phyloP scores from a whole-genome alignment of 2,113 vertebrate genomes.

The Xiphophorus couchianus region DNA sequence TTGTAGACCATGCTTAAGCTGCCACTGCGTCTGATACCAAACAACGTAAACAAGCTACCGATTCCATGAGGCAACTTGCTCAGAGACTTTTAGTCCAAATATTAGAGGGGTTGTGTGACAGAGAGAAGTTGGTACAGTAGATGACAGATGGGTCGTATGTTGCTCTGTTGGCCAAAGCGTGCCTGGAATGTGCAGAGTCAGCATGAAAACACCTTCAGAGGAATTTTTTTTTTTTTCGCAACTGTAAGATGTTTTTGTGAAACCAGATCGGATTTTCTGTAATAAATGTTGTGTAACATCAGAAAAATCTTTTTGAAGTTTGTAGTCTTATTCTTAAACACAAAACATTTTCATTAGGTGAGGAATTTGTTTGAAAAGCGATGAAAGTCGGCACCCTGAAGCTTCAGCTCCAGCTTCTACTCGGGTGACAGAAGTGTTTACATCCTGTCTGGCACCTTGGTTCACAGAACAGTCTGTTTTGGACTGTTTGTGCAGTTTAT shows the following conservation, averaged over 20 bases:
- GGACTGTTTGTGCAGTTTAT: not conserved
- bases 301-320: too few relatives aligned
- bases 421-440: not conserved
- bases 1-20: not conserved
- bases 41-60: not conserved
- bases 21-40: not conserved
- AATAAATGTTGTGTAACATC: not conserved
- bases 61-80: not conserved
- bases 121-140: not conserved
- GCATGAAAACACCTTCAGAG: not conserved
- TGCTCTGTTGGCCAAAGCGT: constrained; percentile 18
- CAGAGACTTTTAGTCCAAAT: too few relatives aligned
- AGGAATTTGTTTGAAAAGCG: not conserved
- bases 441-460: constrained; percentile 8
- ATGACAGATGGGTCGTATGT: constrained; percentile 7
- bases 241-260: not conserved
- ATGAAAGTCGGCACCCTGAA: constrained; percentile 35
- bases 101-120: too few relatives aligned
- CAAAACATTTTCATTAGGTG: not conserved
- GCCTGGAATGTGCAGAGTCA: constrained; percentile 36
- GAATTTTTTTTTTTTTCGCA: constrained; percentile 8
- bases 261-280: not conserved
- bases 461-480: constrained; percentile 4
- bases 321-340: too few relatives aligned
- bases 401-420: constrained; percentile 1